phyloP scores from a whole-genome alignment of 2,888 invertebrate species.

The Gordius sp. region DNA sequence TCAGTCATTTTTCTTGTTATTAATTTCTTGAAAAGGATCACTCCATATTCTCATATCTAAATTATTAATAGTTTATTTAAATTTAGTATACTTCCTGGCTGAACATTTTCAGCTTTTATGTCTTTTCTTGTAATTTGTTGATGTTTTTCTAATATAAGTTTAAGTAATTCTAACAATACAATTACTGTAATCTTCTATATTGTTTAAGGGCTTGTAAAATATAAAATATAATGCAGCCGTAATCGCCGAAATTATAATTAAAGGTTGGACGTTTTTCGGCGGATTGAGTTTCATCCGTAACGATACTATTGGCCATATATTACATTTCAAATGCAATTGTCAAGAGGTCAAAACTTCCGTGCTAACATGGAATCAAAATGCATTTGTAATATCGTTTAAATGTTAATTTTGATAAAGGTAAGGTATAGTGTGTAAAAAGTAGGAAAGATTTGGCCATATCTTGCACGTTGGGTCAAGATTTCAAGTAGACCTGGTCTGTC shows the following conservation, averaged over 20 bases:
- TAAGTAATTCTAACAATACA: background rate
- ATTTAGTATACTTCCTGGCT: background rate
- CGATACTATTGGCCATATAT: too few relatives aligned
- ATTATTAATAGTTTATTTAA: background rate
- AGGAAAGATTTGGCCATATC: too few relatives aligned
- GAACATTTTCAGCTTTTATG: background rate
- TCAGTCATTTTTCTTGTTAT: background rate
- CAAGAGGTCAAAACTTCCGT: too few relatives aligned
- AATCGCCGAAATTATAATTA: background rate
- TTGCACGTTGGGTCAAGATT: too few relatives aligned
- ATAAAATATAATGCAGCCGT: background rate
- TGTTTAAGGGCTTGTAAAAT: background rate
- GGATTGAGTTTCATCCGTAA: too few relatives aligned
- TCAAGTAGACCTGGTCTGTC: too few relatives aligned
- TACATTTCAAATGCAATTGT: too few relatives aligned
- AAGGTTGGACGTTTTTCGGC: constrained; percentile 9
- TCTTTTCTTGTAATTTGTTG: background rate
- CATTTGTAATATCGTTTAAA: too few relatives aligned
- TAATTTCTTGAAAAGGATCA: background rate
- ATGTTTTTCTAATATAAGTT: background rate
- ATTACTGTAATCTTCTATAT: constrained; percentile 11
- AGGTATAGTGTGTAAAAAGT: too few relatives aligned
- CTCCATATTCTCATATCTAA: constrained; percentile 10
- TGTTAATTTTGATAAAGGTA: too few relatives aligned
- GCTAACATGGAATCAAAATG: too few relatives aligned